These are phyloP conservation scores for Drosophila anomelani DNA, from an alignment of 2,888 invertebrate genomes.

Conservation along the genomic window DNA sequence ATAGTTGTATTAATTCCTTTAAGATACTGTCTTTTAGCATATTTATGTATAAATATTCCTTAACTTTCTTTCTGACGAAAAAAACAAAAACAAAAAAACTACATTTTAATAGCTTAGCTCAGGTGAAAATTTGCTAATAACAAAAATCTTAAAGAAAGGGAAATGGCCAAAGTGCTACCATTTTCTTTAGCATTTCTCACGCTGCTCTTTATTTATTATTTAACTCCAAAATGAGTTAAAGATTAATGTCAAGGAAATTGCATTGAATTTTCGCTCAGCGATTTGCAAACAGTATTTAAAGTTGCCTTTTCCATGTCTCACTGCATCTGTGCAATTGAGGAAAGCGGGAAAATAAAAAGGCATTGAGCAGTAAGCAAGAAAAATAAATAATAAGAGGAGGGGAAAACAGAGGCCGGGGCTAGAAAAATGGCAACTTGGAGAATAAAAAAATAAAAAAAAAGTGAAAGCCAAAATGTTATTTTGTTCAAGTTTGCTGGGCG, in stretches of 20 bases:
- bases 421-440: conserved; percentile 4
- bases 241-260: no score
- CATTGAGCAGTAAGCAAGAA: conserved; percentile 28
- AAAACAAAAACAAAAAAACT: no score
- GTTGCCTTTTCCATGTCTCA: conserved; percentile 7
- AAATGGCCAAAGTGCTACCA: no score
- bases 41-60: background rate
- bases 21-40: background rate
- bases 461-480: conserved; percentile 53
- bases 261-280: background rate
- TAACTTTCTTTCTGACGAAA: background rate
- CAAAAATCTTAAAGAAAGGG: no score
- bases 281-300: conserved; percentile 13
- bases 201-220: no score
- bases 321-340: conserved; percentile 23
- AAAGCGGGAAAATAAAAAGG: conserved; percentile 16
- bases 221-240: no score
- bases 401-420: background rate
- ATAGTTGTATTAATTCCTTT: background rate
- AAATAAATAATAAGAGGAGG: conserved; percentile 16
- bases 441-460: conserved; percentile 2
- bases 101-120: background rate
- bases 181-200: no score
- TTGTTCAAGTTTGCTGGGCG: conserved; percentile 47
- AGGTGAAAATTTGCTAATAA: background rate